Conservation (phyloP, 2,113 vertebrate species). For the Macquaria ambigua region DNA sequence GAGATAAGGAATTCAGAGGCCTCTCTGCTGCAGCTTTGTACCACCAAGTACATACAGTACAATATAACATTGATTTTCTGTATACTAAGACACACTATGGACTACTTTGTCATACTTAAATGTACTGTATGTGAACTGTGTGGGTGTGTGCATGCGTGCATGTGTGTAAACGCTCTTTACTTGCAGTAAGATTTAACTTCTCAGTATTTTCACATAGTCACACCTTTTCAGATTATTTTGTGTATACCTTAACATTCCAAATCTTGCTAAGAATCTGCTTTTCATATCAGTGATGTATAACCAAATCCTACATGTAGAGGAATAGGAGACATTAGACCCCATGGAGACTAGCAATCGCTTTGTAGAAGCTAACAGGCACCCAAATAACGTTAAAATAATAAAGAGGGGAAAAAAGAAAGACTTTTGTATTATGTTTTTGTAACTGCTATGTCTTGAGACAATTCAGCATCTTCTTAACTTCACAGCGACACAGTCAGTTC, state of each 20-base stretch:
- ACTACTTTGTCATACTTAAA: neutral
- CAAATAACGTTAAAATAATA: neutral
- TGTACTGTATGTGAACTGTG: conserved; percentile 8
- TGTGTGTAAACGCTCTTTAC: neutral
- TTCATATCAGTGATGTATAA: neutral
- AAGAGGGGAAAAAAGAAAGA: too few species aligned
- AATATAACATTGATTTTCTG: neutral
- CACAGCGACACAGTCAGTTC: neutral
- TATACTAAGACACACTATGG: neutral
- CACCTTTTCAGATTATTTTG: neutral
- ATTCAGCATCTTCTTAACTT: neutral
- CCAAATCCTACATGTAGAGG: neutral
- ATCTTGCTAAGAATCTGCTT: neutral
- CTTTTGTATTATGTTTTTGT: neutral
- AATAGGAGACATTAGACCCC: neutral
- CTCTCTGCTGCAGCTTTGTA: conserved; percentile 9
- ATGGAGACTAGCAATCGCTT: neutral
- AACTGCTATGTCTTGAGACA: neutral
- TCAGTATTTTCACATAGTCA: neutral
- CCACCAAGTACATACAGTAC: too few species aligned
- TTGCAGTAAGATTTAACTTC: neutral
- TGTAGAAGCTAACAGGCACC: neutral
- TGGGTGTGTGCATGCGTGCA: conserved; percentile 10
- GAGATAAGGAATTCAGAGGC: neutral
- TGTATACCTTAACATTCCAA: neutral